phyloP scores from a whole-genome alignment of 2,113 vertebrate species.

The Motacilla alba region DNA sequence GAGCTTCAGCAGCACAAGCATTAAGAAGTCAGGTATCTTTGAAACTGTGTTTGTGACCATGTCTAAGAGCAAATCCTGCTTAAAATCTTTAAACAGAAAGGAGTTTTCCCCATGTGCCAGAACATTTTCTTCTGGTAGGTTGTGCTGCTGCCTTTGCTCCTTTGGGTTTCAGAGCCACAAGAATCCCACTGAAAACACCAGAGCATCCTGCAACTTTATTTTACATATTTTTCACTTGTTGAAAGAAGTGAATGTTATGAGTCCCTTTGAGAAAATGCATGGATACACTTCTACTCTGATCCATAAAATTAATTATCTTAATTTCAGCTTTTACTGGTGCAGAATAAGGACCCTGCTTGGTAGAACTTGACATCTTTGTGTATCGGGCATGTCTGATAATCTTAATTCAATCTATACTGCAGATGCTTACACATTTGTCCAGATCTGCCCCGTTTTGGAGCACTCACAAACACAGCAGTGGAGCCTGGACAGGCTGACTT shows the following conservation, averaged over 20 bases:
- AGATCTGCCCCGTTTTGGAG: not conserved
- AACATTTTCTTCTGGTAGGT: not conserved
- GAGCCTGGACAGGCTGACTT: not conserved
- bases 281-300: not conserved
- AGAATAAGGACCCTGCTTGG: not conserved
- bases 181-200: not conserved
- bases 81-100: not conserved
- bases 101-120: not conserved
- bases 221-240: not conserved
- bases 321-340: conserved; percentile 1
- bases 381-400: not conserved
- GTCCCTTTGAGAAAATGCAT: not conserved
- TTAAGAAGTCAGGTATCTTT: not conserved
- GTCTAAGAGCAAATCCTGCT: not conserved
- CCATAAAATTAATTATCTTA: not conserved
- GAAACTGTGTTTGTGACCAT: not conserved
- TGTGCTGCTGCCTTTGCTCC: not conserved
- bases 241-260: not conserved
- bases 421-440: not conserved
- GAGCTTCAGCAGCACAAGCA: not conserved
- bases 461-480: not conserved
- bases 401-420: not conserved
- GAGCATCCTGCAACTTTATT: conserved; percentile 26
- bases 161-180: conserved; percentile 11
- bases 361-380: not conserved